These are phyloP conservation scores for Calameuta filiformis DNA, from an alignment of 2,888 invertebrate genomes.

Conservation along the genomic window DNA sequence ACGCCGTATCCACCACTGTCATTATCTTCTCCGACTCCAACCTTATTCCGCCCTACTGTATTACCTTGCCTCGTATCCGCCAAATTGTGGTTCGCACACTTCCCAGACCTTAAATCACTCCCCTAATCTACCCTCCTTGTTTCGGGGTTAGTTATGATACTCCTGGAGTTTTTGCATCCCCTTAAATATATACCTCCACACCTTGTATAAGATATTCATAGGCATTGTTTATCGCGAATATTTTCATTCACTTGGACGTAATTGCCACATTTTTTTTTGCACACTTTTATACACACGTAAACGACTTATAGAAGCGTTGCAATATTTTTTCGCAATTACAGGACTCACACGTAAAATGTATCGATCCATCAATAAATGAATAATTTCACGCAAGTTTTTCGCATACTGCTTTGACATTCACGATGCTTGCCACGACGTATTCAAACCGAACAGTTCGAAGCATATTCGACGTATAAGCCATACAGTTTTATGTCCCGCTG, in stretches of 20 bases:
- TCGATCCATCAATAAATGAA: background rate
- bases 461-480: slow-evolving; percentile 17
- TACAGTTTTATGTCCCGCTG: slow-evolving; percentile 25
- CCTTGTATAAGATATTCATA: background rate
- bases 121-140: slow-evolving; percentile 17
- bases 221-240: background rate
- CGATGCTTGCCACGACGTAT: background rate
- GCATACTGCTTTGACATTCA: background rate
- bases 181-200: background rate
- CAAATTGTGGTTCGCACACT: slow-evolving; percentile 20
- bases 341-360: background rate
- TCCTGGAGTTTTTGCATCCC: background rate
- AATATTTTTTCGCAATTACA: too few species aligned
- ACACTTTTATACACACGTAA: too few species aligned
- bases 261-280: background rate
- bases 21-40: background rate
- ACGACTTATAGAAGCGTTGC: too few species aligned
- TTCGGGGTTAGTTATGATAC: background rate
- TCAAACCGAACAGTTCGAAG: background rate
- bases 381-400: background rate
- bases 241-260: background rate
- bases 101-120: slow-evolving; percentile 19
- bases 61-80: slow-evolving; percentile 10
- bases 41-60: background rate
- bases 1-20: background rate